Evolutionary conservation across 2,888 invertebrate genomes (phyloP).

Genomic region (Lasioglossum vierecki): DNA sequence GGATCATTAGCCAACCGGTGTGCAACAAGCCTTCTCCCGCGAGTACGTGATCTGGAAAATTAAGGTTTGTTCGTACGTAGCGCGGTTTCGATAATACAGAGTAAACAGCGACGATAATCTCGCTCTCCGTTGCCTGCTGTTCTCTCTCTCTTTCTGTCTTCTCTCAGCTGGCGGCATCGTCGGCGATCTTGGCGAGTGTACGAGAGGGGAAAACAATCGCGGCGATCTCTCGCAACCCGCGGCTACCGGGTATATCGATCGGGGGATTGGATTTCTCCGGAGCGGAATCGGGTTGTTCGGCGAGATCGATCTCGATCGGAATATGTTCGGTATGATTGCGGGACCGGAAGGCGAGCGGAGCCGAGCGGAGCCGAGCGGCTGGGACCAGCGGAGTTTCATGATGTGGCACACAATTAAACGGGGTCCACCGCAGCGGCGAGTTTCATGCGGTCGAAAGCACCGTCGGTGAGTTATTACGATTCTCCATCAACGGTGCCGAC

Average conservation of each 20-base stretch:
- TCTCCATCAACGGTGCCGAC: slow-evolving; percentile 68
- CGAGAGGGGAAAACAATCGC: slow-evolving; percentile 42
- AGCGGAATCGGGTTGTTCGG: slow-evolving; percentile 50
- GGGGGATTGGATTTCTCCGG: slow-evolving; percentile 57
- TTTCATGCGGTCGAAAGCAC: slow-evolving; percentile 60
- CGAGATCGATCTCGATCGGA: slow-evolving; percentile 57
- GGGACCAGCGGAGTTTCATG: slow-evolving; percentile 29
- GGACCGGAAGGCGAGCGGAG: slow-evolving; percentile 52
- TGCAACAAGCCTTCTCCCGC: slow-evolving; percentile 22
- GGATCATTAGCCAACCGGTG: slow-evolving; percentile 14
- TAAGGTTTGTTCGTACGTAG: slow-evolving; percentile 27
- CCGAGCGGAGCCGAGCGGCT: slow-evolving; percentile 8
- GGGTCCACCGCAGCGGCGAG: slow-evolving; percentile 47
- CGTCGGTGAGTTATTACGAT: slow-evolving; percentile 65
- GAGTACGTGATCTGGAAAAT: slow-evolving; percentile 27
- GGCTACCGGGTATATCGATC: slow-evolving; percentile 52
- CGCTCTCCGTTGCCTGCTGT: neutral
- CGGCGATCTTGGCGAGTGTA: neutral
- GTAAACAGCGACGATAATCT: slow-evolving; percentile 41
- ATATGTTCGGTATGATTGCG: slow-evolving; percentile 68
- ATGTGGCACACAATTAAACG: slow-evolving; percentile 63
- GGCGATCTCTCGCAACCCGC: slow-evolving; percentile 35
- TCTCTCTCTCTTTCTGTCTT: neutral
- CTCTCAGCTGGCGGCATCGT: neutral
- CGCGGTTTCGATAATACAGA: slow-evolving; percentile 35